Evolutionary conservation across 35 echinoderm and acorn worm genomes (phyloP), one percentile per base, ranked within the genome.

Genomic region (Diadema setosum): DNA sequence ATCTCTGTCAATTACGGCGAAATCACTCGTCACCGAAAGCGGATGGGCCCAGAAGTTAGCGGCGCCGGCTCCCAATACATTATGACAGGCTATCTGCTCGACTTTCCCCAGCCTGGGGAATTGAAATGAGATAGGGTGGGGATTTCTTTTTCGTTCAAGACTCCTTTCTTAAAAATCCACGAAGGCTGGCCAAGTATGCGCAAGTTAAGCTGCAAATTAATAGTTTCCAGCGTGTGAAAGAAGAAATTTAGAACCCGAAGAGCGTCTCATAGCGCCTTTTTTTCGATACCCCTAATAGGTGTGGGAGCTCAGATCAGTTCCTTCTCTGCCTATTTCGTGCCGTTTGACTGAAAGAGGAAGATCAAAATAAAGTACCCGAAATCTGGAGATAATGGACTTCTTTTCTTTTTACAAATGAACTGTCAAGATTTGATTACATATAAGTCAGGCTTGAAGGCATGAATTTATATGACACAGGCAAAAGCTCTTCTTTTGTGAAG

Each of bases 211-310:
- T 36, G 39, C 24, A 78, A 78, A 78, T 78, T 78, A 78, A 78
- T 78, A 78, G 73, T 78, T 78, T 78, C 73, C 44, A 33, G 44
- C 17, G 73, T 78, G 40, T 78, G 35, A 78, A 36, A 32, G 73
- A 24, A 44, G 44, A 6, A 78, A 2, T 17, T 41, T 21, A 78
- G 73, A 36, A 35, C 34, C 24, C 24, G 73, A 41, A 21, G 33
- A 36, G 73, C 73, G 37, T 26, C 73, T 42, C 39, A 78, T 41
- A 21, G 73, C 27, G 73, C 21, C 18, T 42, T 7, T 42, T n/a
- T n/a, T 34, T 67, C 20, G 29, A 9, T n/a, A 31, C 11, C 39
- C 40, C 44, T 78, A 78, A 78, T 78, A 78, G 73, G 73, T 42
- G 35, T 78, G 16, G 40, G 44, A 44, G 39, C 73, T 41, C 73